Base-by-base conservation (phyloP, 2,797 vertebrate genomes). In the Sternarchorhynchus goeldii region DNA sequence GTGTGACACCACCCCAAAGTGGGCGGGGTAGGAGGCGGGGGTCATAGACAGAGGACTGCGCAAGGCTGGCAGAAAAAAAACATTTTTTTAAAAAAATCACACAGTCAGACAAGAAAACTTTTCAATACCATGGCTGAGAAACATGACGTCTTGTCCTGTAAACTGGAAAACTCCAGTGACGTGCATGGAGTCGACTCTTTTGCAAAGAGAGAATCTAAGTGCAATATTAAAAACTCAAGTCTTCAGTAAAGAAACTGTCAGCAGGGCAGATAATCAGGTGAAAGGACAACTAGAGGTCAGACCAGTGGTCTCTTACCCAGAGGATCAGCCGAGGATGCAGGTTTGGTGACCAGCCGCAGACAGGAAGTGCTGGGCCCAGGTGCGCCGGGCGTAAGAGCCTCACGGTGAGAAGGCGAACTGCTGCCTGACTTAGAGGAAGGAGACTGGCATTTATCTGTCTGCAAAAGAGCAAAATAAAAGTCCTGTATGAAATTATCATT, bases 1-100 rank as follows among this genome's bases (percentile, higher is more conserved):
- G n/a, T 95, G 96, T 84, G 95, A 93, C 87, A 95, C 90, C 87
- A 95, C 87, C 63, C 93, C 94, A 59, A 96, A 94, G 81, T 96
- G 94, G 53, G 95, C 86, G 0, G 92, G 85, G 88, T 93, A 96
- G 66, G 95, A 93, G 87, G 94, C 89, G n/a, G 93, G 87, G 78
- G 93, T 90, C 87, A 95, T 83, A 80, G 93, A 93, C 88, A 95
- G 90, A 21, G 96, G 93, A 84, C 94, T 96, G 89, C 93, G 90
- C 86, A 96, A 91, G 85, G 94, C 96, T 97, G 89, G 31, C 53
- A 29, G 21, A 41, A 55, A 18, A 69, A 21, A 34, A 0, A 21
- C n/a, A n/a, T n/a, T n/a, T n/a, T n/a, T n/a, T n/a, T n/a, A n/a
- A 59, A 45, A 8, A 68, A 4, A 60, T 16, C 1, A 53, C 45